Evolutionary conservation across 2,797 vertebrate species (phyloP), one percentile per base, ranked within the genome.

Genomic region (Ciconia nigra): DNA sequence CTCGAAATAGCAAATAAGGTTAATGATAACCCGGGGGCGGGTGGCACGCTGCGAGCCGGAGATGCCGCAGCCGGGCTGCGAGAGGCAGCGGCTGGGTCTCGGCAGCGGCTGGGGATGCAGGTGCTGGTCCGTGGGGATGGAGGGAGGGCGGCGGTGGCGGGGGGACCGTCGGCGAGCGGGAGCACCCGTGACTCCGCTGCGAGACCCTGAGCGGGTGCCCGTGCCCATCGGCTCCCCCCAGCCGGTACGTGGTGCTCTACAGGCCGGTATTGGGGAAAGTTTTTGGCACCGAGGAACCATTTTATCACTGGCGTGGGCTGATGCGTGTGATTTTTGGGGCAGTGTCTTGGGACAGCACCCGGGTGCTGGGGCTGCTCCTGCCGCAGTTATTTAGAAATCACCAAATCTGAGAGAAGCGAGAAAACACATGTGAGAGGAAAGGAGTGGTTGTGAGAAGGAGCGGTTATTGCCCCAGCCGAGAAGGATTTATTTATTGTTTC

Each of bases 1-100:
- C 90, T 92, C 9, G 13, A 73, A 94, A 61, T 10, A 83, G 84
- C 71, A 92, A 37, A 81, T 22, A 21, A 91, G 94, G 90, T 96
- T 96, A 92, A 93, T 62, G 93, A 74, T 76, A 58, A 77, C 89
- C 80, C 3, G 46, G 88, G 83, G 83, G 80, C 19, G 26, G 76
- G 47, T 14, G 51, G 51, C 69, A n/a, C 29, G 9, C 61, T 22
- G 55, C 21, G 44, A 55, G 39, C 33, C 8, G 51, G 52, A 49
- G 46, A 19, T 26, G 51, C 47, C 5, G 10, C 57, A 69, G 63
- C 63, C 24, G 7, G 67, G 39, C 51, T 59, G 88, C 16, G 3
- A 19, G 31, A 35, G 3, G 51, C 15, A 22, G 69, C 20, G 33
- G 28, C 39, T 24, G 25, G 22, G 15, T 44, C 87, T 70, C 15